Base-by-base conservation (phyloP, 1,140 invertebrate species). In the Pseudoatta argentina region DNA sequence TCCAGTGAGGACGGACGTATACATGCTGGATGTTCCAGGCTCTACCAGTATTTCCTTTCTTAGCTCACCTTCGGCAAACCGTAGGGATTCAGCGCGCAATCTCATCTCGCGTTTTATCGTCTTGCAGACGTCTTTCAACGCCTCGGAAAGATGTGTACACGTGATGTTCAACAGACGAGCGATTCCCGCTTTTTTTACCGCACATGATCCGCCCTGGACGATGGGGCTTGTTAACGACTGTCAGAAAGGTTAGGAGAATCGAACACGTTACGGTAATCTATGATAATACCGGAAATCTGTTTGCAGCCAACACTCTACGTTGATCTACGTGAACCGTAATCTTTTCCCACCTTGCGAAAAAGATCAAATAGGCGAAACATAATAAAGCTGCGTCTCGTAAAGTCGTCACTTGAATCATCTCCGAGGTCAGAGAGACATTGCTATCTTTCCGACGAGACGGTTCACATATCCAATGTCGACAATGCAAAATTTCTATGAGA, bases 221-320 rank as follows among this genome's bases (percentile, higher is more conserved):
- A 86, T 83, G 59, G 64, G 44, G 71, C 67, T 72, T 53, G 66
- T 87, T 63, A 77, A 73, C 53, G 87, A 87, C 69, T n/a, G n/a
- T 7, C 14, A 76, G 48, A 55, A 88, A 30, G 34, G 61, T 86
- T 82, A 63, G n/a, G 39, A 39, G 30, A 53, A 64, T 53, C 63
- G 44, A 4, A 67, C 48, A 53, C 51, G 64, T 21, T 14, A 30
- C 3, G 59, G 6, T 63, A 30, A 30, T 63, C 59, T 63, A 16
- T 30, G 18, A 4, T 57, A 55, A 57, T 34, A 27, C 27, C 39
- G 16, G 8, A 16, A 34, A 39, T 51, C 44, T 73, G 69, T 75
- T 39, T 24, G 10, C 10, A 63, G 55, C 27, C 5, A 51, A 48
- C 21, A 7, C 7, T 34, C 16, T 34, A 64, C 18, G 71, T 61